phyloP scores from a whole-genome alignment of 2,797 vertebrate species.

The Dendrocincla fuliginosa region DNA sequence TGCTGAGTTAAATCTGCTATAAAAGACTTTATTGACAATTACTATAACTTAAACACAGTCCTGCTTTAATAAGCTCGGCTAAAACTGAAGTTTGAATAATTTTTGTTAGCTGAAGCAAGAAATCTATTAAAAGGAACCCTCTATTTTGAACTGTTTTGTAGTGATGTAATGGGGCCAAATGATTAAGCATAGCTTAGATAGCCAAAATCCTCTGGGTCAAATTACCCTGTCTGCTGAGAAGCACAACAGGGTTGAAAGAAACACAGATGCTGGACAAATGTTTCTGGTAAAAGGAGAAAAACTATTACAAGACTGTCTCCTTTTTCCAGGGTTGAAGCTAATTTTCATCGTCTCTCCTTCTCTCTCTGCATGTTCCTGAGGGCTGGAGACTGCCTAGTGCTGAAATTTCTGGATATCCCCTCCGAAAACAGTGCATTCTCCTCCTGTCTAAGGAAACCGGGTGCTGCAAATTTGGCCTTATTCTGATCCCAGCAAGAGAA shows the following conservation, averaged over 20 bases:
- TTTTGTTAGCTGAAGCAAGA: conserved; percentile 47
- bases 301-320: background rate
- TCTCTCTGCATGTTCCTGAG: background rate
- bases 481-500: background rate
- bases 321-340: background rate
- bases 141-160: conserved; percentile 22
- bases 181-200: conserved; percentile 30
- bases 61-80: conserved; percentile 30
- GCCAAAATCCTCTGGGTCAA: conserved; percentile 45
- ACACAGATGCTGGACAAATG: background rate
- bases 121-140: conserved; percentile 26
- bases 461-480: background rate
- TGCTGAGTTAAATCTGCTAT: conserved; percentile 49
- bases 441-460: background rate
- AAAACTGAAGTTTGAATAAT: conserved; percentile 42
- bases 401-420: background rate
- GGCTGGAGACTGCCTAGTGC: background rate
- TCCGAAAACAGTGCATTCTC: background rate
- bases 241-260: conserved; percentile 15
- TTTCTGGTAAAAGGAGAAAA: conserved; percentile 15
- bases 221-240: conserved; percentile 45
- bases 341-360: background rate
- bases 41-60: conserved; percentile 47
- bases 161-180: conserved; percentile 25
- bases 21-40: conserved; percentile 67